Evolutionary conservation across 2,113 vertebrate genomes (phyloP).

Genomic region (Oryzias woworae): DNA sequence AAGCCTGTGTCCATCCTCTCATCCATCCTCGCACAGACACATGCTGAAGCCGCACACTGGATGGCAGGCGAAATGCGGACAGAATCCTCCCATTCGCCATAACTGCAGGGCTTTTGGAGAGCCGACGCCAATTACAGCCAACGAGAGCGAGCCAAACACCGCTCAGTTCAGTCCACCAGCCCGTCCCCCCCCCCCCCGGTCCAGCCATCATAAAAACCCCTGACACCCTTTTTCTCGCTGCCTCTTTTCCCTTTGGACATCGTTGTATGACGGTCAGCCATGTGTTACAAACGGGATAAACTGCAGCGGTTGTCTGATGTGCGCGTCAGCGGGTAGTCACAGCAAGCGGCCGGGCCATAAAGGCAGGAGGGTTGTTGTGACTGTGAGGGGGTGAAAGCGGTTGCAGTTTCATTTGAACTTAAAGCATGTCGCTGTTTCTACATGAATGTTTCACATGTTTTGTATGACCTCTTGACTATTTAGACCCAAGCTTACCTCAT

Average conservation of each 20-base stretch:
- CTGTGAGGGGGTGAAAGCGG: constrained; percentile 29
- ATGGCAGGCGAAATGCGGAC: constrained; percentile 54
- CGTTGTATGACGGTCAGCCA: constrained; percentile 51
- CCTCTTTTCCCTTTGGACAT: constrained; percentile 57
- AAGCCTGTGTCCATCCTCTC: constrained; percentile 30
- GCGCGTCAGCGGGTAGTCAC: constrained; percentile 40
- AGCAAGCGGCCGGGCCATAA: constrained; percentile 25
- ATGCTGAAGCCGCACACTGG: constrained; percentile 27
- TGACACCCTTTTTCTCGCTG: constrained; percentile 36
- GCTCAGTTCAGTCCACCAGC: constrained; percentile 54
- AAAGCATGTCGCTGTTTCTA: constrained; percentile 1
- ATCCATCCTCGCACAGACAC: constrained; percentile 10
- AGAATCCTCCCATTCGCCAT: constrained; percentile 59
- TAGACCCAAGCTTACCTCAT: not conserved
- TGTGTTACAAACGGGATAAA: constrained; percentile 75
- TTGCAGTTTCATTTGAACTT: constrained; percentile 1
- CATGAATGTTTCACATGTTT: not conserved
- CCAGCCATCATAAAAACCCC: constrained; percentile 46
- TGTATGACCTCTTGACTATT: constrained; percentile 9
- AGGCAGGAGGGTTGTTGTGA: constrained; percentile 9
- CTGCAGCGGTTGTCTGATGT: constrained; percentile 61
- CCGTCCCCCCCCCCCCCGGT: constrained; percentile 46
- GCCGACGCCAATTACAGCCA: constrained; percentile 66
- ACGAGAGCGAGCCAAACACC: constrained; percentile 59
- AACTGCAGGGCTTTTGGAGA: constrained; percentile 62